Conservation (phyloP, 2,113 vertebrate species). For the Toxostoma redivivum region DNA sequence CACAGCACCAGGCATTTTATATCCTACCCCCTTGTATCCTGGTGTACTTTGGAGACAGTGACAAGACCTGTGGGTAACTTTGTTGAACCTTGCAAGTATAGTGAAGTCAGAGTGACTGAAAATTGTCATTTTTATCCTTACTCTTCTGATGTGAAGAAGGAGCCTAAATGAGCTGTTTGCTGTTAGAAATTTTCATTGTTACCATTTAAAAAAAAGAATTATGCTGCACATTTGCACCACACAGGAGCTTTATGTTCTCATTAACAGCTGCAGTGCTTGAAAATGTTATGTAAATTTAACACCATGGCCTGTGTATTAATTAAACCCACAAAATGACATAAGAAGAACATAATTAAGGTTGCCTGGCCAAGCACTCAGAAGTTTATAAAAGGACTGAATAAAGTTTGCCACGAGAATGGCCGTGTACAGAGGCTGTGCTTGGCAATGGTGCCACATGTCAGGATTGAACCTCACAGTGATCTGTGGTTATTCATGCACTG, state of each 20-base stretch:
- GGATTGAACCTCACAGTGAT: neutral
- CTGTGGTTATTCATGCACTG: neutral
- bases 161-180: neutral
- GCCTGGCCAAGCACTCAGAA: neutral
- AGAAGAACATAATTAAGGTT: neutral
- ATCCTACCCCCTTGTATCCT: neutral
- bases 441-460: neutral
- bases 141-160: neutral
- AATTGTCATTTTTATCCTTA: neutral
- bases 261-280: neutral
- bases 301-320: neutral
- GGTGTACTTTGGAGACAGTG: neutral
- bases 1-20: neutral
- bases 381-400: neutral
- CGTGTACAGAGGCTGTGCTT: neutral
- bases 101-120: neutral
- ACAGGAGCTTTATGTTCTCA: neutral
- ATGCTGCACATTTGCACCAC: neutral
- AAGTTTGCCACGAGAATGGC: neutral
- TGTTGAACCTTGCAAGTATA: neutral
- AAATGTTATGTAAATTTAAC: neutral
- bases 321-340: neutral
- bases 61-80: neutral
- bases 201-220: neutral
- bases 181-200: neutral